Percentiles rank a stretch among this genome's conserved stretches.
Conservation (phyloP, 1,140 invertebrate species). For the Aphelenchoides besseyi region DNA sequence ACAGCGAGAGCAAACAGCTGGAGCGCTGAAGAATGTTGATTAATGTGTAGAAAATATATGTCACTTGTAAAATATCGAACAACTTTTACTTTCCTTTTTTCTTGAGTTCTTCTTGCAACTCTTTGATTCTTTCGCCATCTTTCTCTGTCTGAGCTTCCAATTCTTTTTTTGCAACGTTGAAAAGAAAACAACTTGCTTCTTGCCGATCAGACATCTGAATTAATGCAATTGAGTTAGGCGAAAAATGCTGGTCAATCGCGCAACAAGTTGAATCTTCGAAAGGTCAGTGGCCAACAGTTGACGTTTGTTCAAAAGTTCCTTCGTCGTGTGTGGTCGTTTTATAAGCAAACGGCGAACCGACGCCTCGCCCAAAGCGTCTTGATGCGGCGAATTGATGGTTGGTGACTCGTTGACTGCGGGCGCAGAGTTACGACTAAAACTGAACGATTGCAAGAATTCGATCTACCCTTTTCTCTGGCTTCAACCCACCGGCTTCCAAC, state of each 20-base stretch:
- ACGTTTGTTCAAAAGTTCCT: constrained; percentile 52
- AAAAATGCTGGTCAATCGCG: constrained; percentile 52
- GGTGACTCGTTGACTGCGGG: neutral
- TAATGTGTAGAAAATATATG: no score
- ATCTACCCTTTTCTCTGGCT: constrained; percentile 2
- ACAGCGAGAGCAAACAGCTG: no score
- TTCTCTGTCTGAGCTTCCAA: no score
- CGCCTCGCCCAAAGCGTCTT: constrained; percentile 50
- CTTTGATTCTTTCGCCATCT: no score
- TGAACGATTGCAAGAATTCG: neutral
- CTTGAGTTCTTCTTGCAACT: no score
- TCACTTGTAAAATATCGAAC: no score
- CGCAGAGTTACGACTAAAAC: neutral
- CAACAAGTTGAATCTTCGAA: constrained; percentile 52
- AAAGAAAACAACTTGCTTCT: constrained; percentile 58
- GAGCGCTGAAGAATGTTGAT: no score
- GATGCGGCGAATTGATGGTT: neutral
- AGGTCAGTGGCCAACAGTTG: constrained; percentile 44
- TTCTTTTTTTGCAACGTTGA: constrained; percentile 37
- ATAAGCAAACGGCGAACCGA: constrained; percentile 52
- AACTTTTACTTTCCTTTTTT: no score
- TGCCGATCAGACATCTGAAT: constrained; percentile 49
- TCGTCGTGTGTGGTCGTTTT: constrained; percentile 58
- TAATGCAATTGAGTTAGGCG: constrained; percentile 59
- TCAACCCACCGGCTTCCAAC: constrained; percentile 35